Conservation (phyloP, 2,797 vertebrate species). For the Myiothlypis coronata region DNA sequence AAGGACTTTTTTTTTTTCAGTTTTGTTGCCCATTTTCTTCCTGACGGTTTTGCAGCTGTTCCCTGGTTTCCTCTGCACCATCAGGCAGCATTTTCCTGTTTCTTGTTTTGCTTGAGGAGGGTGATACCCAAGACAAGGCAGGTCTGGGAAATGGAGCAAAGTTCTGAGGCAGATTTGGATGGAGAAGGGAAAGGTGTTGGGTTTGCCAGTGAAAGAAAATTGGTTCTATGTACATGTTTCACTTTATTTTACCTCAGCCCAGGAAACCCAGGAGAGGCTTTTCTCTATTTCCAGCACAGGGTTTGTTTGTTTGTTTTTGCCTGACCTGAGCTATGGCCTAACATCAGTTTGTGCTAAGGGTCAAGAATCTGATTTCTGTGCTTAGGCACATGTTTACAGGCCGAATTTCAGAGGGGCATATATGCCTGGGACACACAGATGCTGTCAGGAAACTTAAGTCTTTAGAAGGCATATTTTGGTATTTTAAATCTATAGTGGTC, state of each 20-base stretch:
- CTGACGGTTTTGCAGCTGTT: neutral
- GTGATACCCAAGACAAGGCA: neutral
- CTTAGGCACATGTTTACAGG: neutral
- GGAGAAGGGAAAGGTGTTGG: neutral
- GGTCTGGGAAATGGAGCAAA: neutral
- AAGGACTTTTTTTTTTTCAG: neutral
- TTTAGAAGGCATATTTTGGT: neutral
- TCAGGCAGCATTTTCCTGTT: neutral
- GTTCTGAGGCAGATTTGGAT: neutral
- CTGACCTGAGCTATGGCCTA: neutral
- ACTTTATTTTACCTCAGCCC: neutral
- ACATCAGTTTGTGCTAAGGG: neutral
- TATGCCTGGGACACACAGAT: neutral
- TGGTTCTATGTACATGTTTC: rapidly evolving
- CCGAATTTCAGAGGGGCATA: neutral
- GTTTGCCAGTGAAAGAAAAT: neutral
- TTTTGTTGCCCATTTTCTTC: neutral
- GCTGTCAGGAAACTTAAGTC: neutral
- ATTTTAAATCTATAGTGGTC: neutral
- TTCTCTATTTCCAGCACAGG: neutral
- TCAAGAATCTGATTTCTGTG: neutral
- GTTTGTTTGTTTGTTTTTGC: neutral
- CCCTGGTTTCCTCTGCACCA: neutral
- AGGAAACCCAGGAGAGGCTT: neutral
- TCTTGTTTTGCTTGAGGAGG: neutral